A percentile compares a stretch with the other conserved stretches of the same genome.
Evolutionary conservation across 2,113 vertebrate species (phyloP).

Genomic region (Neodon shergylaensis): DNA sequence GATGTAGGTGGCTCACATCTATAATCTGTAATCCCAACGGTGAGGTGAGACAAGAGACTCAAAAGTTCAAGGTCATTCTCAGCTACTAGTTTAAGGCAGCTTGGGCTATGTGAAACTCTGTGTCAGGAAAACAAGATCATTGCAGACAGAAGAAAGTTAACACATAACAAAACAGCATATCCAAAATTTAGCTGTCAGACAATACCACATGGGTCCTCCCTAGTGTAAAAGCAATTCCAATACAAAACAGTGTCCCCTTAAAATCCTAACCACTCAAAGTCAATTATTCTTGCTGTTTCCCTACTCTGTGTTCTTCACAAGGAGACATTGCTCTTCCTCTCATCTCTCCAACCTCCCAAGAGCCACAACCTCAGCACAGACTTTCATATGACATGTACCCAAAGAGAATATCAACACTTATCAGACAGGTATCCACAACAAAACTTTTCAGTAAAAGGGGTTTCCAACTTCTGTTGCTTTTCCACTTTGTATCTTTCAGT

Average conservation of each 20-base stretch:
- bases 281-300: background rate
- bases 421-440: background rate
- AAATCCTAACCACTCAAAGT: background rate
- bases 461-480: slow-evolving; percentile 82
- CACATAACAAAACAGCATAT: background rate
- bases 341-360: background rate
- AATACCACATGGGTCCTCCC: background rate
- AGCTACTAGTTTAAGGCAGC: background rate
- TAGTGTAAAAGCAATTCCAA: background rate
- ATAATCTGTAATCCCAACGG: background rate
- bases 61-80: background rate
- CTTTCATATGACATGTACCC: background rate
- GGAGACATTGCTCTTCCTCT: background rate
- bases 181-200: background rate
- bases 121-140: background rate
- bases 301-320: background rate
- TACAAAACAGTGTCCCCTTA: background rate
- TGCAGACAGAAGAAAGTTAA: background rate
- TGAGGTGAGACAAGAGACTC: background rate
- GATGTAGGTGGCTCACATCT: background rate
- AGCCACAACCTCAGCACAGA: background rate
- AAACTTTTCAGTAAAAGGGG: slow-evolving; percentile 69
- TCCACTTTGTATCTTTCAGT: slow-evolving; percentile 77
- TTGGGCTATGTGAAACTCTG: background rate
- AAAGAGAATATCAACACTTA: background rate